Percentiles rank a stretch among this genome's conserved stretches.
phyloP scores from a whole-genome alignment of 2,113 vertebrate species.

The Butorides virescens region DNA sequence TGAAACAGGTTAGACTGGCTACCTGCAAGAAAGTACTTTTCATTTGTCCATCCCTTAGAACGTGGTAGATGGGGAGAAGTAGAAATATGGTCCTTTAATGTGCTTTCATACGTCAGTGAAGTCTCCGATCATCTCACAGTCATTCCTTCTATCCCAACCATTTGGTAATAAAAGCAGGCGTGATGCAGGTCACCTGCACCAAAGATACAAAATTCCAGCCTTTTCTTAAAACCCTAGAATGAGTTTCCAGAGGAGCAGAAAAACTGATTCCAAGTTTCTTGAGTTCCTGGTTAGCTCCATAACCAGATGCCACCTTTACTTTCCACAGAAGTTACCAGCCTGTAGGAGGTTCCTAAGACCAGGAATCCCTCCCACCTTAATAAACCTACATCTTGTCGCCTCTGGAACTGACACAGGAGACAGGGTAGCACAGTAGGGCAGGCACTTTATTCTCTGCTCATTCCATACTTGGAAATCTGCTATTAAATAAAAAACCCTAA shows the following conservation, averaged over 20 bases:
- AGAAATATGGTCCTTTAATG: not conserved
- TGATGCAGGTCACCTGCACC: not conserved
- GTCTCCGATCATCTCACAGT: not conserved
- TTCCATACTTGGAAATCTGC: not conserved
- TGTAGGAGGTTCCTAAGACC: not conserved
- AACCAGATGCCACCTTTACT: not conserved
- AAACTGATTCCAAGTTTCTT: not conserved
- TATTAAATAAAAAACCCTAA: conserved; percentile 24
- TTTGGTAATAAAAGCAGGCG: not conserved
- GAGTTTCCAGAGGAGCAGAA: not conserved
- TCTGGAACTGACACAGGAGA: conserved; percentile 38
- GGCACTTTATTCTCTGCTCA: conserved; percentile 8
- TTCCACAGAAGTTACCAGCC: not conserved
- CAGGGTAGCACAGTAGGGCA: not conserved
- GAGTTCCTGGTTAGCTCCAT: not conserved
- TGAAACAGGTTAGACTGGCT: not conserved
- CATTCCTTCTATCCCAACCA: not conserved
- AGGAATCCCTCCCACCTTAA: conserved; percentile 43
- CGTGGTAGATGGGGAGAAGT: not conserved
- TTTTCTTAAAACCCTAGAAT: not conserved
- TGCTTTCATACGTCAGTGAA: not conserved
- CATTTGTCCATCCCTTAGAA: not conserved
- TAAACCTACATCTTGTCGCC: not conserved
- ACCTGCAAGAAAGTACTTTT: not conserved
- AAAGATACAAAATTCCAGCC: not conserved